A percentile compares a stretch with the other conserved stretches of the same genome.
Conservation (phyloP, 2,888 invertebrate species). For the Spodoptera picta region DNA sequence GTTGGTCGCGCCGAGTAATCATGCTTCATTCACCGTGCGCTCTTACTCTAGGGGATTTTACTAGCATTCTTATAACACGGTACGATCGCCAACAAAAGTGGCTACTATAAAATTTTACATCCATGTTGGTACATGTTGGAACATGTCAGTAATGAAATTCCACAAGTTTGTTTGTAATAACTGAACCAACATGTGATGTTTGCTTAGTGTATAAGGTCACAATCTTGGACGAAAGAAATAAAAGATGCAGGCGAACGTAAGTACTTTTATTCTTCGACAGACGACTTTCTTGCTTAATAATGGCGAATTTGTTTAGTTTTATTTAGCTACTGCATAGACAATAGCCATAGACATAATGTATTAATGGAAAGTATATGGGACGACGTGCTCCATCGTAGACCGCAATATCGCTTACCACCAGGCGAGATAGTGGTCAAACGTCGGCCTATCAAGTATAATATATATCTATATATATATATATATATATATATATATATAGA, state of each 20-base stretch:
- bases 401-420: too few species aligned
- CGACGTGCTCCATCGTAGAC: too few species aligned
- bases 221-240: slow-evolving; percentile 22
- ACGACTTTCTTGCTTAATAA: slow-evolving; percentile 20
- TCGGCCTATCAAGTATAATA: too few species aligned
- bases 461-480: too few species aligned
- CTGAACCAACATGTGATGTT: slow-evolving; percentile 34
- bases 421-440: too few species aligned
- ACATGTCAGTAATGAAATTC: slow-evolving; percentile 46
- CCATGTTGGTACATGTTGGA: slow-evolving; percentile 18
- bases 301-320: slow-evolving; percentile 1
- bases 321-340: too few species aligned
- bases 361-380: too few species aligned
- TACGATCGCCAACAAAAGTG: slow-evolving; percentile 52
- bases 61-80: slow-evolving; percentile 51
- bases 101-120: slow-evolving; percentile 36
- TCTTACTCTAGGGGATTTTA: slow-evolving; percentile 58
- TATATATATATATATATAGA: too few species aligned
- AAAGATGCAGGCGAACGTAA: slow-evolving; percentile 29
- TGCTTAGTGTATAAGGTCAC: slow-evolving; percentile 26
- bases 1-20: slow-evolving; percentile 59
- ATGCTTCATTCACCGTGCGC: slow-evolving; percentile 58
- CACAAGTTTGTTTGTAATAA: slow-evolving; percentile 27
- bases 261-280: slow-evolving; percentile 24
- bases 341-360: too few species aligned